A percentile compares a stretch with the other conserved stretches of the same genome.
Evolutionary conservation across 2,888 invertebrate genomes (phyloP).

Genomic region (Torymus tubicola): DNA sequence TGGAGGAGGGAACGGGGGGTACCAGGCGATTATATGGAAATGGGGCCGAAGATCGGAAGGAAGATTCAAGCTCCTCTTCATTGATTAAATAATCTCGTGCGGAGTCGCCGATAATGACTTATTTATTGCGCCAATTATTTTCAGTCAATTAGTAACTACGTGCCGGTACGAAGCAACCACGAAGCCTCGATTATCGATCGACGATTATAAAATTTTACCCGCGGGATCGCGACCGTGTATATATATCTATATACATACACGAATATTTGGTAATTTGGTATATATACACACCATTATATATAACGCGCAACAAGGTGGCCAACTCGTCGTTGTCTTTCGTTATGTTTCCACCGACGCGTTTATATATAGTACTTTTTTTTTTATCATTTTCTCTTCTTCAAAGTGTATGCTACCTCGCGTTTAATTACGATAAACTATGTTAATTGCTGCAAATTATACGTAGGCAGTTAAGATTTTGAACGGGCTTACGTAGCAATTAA

Average conservation of each 20-base stretch:
- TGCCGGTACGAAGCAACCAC: background rate
- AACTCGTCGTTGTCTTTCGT: background rate
- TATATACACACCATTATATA: background rate
- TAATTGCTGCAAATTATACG: conserved; percentile 53
- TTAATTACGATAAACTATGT: conserved; percentile 55
- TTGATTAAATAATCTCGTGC: conserved; percentile 73
- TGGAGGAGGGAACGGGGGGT: conserved; percentile 60
- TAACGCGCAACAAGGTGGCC: background rate
- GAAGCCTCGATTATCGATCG: conserved; percentile 50
- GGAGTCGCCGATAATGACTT: conserved; percentile 73
- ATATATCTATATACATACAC: too few species aligned
- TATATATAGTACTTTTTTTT: background rate
- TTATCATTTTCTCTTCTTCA: background rate
- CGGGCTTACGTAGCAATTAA: conserved; percentile 35
- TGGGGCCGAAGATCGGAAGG: conserved; percentile 68
- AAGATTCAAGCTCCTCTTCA: conserved; percentile 70
- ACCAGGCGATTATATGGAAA: conserved; percentile 72
- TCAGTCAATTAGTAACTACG: conserved; percentile 68
- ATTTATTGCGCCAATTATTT: conserved; percentile 75
- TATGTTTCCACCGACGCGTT: background rate
- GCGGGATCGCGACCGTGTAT: conserved; percentile 33
- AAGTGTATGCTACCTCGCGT: background rate
- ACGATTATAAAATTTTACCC: conserved; percentile 52
- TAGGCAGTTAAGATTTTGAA: conserved; percentile 39
- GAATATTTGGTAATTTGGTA: conserved; percentile 36